phyloP scores from a whole-genome alignment of 2,888 invertebrate genomes.

The Brachypterus glaber region DNA sequence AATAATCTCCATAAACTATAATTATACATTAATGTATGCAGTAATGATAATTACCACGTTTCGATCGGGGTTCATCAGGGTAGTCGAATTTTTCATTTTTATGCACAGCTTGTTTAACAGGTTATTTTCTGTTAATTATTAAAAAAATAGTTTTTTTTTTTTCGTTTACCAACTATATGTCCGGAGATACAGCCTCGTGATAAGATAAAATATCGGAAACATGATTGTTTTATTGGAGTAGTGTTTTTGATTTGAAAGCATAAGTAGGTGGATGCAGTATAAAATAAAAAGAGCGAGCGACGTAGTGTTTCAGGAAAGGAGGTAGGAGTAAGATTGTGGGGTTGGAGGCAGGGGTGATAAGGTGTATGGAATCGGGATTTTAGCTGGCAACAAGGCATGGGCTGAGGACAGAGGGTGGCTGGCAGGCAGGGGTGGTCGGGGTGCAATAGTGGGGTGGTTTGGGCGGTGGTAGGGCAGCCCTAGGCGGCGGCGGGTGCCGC shows the following conservation, averaged over 20 bases:
- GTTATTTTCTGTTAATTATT: no score
- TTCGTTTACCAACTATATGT: no score
- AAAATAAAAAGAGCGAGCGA: no score
- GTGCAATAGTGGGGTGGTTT: constrained; percentile 39
- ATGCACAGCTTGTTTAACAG: no score
- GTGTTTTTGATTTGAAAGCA: not conserved
- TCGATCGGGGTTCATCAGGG: no score
- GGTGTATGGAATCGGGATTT: constrained; percentile 14
- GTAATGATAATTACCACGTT: no score
- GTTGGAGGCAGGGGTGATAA: constrained; percentile 11
- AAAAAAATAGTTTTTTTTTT: no score
- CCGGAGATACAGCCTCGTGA: no score
- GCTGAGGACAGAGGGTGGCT: constrained; percentile 20
- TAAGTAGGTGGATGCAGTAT: not conserved
- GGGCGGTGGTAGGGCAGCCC: constrained; percentile 40
- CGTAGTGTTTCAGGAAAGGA: no score
- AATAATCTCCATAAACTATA: no score
- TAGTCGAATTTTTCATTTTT: no score
- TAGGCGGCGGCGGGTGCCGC: constrained; percentile 41
- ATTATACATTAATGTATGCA: no score
- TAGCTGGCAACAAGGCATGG: constrained; percentile 19
- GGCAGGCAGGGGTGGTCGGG: constrained; percentile 26
- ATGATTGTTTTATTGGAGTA: not conserved
- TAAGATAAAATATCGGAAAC: not conserved
- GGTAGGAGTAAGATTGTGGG: not conserved